Conservation (phyloP, 2,113 vertebrate genomes). For the Malurus melanocephalus region DNA sequence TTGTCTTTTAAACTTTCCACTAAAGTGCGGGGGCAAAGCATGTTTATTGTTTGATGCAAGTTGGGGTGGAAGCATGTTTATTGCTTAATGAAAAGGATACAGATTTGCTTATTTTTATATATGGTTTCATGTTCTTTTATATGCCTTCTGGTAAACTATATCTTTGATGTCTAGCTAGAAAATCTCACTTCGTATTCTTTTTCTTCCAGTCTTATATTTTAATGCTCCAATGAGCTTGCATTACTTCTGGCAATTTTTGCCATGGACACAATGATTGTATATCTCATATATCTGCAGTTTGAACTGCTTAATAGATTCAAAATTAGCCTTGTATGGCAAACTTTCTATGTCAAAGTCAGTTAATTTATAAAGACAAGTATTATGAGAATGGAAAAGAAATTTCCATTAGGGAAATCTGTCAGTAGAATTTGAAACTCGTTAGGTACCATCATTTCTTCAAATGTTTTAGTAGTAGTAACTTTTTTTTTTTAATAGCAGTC, state of each 20-base stretch:
- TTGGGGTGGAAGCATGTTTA: neutral
- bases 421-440: conserved; percentile 3
- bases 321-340: neutral
- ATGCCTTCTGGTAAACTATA: neutral
- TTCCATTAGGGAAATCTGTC: neutral
- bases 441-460: conserved; percentile 4
- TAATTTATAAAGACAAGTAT: neutral
- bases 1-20: neutral
- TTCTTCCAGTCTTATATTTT: neutral
- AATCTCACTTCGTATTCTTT: neutral
- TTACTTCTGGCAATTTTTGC: neutral
- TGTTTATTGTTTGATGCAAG: neutral
- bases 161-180: neutral
- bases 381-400: neutral
- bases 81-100: neutral
- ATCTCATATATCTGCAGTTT: neutral
- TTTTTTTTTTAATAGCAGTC: neutral
- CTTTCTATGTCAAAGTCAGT: neutral
- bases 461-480: conserved; percentile 2
- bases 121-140: neutral
- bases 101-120: neutral
- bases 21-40: neutral
- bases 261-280: neutral
- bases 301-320: neutral
- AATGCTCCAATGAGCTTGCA: neutral